These are phyloP conservation scores for Pelagia noctiluca DNA, from an alignment of 30 jellyfish, hydroid and myxozoan species.

Conservation along the genomic window DNA sequence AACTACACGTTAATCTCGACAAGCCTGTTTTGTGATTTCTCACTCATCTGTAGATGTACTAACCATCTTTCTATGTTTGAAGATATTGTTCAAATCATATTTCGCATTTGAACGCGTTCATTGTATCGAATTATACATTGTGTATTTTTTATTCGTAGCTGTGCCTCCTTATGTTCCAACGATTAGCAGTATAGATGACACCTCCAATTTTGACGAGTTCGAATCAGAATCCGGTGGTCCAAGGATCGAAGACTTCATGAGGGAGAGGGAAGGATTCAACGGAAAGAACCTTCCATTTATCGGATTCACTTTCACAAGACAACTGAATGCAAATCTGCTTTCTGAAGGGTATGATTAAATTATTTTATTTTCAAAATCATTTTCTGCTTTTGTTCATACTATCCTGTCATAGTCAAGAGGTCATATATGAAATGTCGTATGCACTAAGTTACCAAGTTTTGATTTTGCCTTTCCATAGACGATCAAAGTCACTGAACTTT, in stretches of 20 bases:
- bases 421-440: too few species aligned
- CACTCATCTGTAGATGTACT: too few species aligned
- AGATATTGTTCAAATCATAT: neutral
- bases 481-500: too few species aligned
- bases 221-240: slow-evolving; percentile 96
- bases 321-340: slow-evolving; percentile 72
- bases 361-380: neutral
- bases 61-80: too few species aligned
- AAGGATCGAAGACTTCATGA: slow-evolving; percentile 93
- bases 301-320: slow-evolving; percentile 98
- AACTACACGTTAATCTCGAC: too few species aligned
- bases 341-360: slow-evolving; percentile 71
- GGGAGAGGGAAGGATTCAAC: slow-evolving; percentile 81
- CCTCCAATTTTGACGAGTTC: slow-evolving; percentile 98
- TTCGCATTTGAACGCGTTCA: neutral
- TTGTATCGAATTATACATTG: neutral
- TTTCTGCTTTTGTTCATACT: neutral
- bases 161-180: slow-evolving; percentile 99
- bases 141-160: slow-evolving; percentile 62
- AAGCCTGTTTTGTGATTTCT: too few species aligned
- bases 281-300: slow-evolving; percentile 98
- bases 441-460: too few species aligned
- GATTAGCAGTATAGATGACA: slow-evolving; percentile 90
- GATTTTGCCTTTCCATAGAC: too few species aligned
- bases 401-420: too few species aligned